Evolutionary conservation across 2,888 invertebrate genomes (phyloP).

Genomic region (Pegoplata infirma): DNA sequence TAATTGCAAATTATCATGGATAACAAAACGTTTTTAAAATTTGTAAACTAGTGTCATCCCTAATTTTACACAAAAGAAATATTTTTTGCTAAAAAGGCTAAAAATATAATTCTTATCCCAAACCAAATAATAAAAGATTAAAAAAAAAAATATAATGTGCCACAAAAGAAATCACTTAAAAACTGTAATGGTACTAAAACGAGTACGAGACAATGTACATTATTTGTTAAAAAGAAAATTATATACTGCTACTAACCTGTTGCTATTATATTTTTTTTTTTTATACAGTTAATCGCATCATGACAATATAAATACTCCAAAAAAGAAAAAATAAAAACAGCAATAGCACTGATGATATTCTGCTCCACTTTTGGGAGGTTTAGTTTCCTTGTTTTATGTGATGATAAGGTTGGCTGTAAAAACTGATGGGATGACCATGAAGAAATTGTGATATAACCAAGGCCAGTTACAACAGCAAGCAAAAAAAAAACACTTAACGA

Average conservation of each 20-base stretch:
- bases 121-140: not conserved
- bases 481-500: not conserved
- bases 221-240: slow-evolving; percentile 2
- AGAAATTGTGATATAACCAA: too few relatives aligned
- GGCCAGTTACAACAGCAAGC: not conserved
- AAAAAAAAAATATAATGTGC: not conserved
- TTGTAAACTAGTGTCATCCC: too few relatives aligned
- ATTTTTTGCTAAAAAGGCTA: too few relatives aligned
- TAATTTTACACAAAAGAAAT: too few relatives aligned
- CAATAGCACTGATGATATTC: not conserved
- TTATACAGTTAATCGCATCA: slow-evolving; percentile 54
- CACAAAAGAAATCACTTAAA: slow-evolving; percentile 23
- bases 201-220: not conserved
- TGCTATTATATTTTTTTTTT: slow-evolving; percentile 40
- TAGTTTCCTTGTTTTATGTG: not conserved
- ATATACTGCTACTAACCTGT: slow-evolving; percentile 59
- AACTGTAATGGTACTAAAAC: too few relatives aligned
- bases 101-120: not conserved
- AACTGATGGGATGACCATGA: slow-evolving; percentile 1
- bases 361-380: not conserved
- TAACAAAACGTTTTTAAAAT: too few relatives aligned
- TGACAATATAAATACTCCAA: slow-evolving; percentile 56
- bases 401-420: not conserved
- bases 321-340: slow-evolving; percentile 25
- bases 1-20: too few relatives aligned